Evolutionary conservation across 1,140 invertebrate genomes (phyloP), one percentile per base, ranked within the genome.

Genomic region (Mya arenaria): DNA sequence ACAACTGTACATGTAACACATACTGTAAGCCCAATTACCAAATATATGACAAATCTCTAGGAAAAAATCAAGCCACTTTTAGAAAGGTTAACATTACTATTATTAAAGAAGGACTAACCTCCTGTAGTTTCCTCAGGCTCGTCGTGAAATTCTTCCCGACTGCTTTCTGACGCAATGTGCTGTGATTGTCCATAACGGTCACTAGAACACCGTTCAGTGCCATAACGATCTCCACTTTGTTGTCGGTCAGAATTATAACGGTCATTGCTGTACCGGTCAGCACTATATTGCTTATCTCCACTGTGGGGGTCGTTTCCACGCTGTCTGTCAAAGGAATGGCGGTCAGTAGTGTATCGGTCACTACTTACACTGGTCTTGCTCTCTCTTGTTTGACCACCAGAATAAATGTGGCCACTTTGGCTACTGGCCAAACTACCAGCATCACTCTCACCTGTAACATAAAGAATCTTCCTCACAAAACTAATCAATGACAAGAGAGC

Each of bases 361-460:
- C 88, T 88, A 58, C 36, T 65, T 8, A 73, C 77, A 28, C 65
- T 72, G 30, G 62, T 15, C 41, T 85, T 85, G 62, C 84, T 85
- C 25, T 83, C 68, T 32, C 66, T 23, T 3, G 34, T 28, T n/a
- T 65, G 36, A 37, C 63, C 65, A 37, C 52, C 56, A 15, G 19
- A 23, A 34, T 71, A 77, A 28, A 77, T 25, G 36, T 74, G 78
- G n/a, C 73, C 73, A 71, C 79, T 82, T 32, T 82, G 79, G n/a
- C 69, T 81, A 78, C 89, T 91, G 32, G 87, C 87, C 58, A 92
- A 85, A 77, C 90, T 92, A 39, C 91, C 84, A 63, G 88, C 91
- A 84, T 92, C 91, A 87, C 90, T 92, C 66, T 92, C 91, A 89
- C n/a, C n/a, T n/a, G n/a, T n/a, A n/a, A n/a, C n/a, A n/a, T n/a